phyloP scores from a whole-genome alignment of 2,888 invertebrate genomes.

The Pandemis heparana region DNA sequence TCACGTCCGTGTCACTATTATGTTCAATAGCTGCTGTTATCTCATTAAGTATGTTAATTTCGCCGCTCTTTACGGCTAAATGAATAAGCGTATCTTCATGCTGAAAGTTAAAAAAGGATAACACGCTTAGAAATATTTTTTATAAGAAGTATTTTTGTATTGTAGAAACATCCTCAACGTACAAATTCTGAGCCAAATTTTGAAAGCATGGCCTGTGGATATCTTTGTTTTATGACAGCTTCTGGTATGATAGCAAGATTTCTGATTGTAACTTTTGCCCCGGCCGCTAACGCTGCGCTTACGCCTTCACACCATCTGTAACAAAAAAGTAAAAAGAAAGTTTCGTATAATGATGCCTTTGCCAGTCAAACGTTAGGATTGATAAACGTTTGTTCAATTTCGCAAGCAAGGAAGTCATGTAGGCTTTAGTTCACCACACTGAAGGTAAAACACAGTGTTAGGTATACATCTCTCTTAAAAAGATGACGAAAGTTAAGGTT shows the following conservation, averaged over 20 bases:
- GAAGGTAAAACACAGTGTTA: no score
- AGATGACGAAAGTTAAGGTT: no score
- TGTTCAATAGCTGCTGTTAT: neutral
- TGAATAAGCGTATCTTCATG: neutral
- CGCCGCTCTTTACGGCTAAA: neutral
- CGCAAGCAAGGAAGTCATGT: no score
- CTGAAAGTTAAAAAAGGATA: neutral
- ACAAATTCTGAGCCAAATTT: neutral
- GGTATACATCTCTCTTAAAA: no score
- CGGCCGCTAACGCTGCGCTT: slow-evolving; percentile 7
- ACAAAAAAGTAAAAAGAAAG: neutral
- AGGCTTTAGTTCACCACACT: no score
- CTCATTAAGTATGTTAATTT: neutral
- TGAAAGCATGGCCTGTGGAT: neutral
- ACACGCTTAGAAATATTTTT: no score
- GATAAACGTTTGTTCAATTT: no score
- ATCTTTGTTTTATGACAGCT: neutral
- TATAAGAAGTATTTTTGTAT: no score
- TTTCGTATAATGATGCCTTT: no score
- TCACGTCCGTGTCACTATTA: neutral
- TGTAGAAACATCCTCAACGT: neutral
- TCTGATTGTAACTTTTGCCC: neutral
- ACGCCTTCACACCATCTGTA: neutral
- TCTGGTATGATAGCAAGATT: neutral
- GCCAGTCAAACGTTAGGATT: no score